phyloP scores from a whole-genome alignment of 2,113 vertebrate species.

The Centrocercus urophasianus region DNA sequence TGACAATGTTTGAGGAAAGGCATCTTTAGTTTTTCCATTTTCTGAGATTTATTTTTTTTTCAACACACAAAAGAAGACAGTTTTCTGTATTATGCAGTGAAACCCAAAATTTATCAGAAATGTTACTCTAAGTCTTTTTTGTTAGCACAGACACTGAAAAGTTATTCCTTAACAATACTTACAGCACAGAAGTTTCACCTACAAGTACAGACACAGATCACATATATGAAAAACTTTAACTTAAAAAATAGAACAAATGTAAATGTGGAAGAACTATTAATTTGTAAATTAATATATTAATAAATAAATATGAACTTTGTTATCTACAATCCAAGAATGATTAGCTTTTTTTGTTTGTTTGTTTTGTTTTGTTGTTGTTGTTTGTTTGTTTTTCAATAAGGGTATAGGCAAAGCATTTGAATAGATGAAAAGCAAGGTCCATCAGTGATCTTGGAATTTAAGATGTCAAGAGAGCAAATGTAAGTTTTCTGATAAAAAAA shows the following conservation, averaged over 20 bases:
- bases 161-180: background rate
- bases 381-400: background rate
- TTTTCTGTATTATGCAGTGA: background rate
- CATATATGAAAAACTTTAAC: background rate
- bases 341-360: background rate
- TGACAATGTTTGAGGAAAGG: background rate
- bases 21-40: background rate
- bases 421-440: background rate
- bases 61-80: background rate
- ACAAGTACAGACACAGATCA: background rate
- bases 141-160: background rate
- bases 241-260: background rate
- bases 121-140: background rate
- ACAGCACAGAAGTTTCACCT: background rate
- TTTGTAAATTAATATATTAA: background rate
- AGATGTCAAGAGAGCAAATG: background rate
- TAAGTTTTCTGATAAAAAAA: background rate
- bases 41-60: background rate
- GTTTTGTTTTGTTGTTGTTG: too few relatives aligned
- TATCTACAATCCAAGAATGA: background rate
- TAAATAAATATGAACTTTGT: background rate
- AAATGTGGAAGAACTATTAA: background rate
- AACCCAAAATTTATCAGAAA: background rate
- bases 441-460: background rate
- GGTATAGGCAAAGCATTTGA: background rate